Evolutionary conservation across 2,113 vertebrate genomes (phyloP), one percentile per base, ranked within the genome.

Genomic region (Callospermophilus lateralis): DNA sequence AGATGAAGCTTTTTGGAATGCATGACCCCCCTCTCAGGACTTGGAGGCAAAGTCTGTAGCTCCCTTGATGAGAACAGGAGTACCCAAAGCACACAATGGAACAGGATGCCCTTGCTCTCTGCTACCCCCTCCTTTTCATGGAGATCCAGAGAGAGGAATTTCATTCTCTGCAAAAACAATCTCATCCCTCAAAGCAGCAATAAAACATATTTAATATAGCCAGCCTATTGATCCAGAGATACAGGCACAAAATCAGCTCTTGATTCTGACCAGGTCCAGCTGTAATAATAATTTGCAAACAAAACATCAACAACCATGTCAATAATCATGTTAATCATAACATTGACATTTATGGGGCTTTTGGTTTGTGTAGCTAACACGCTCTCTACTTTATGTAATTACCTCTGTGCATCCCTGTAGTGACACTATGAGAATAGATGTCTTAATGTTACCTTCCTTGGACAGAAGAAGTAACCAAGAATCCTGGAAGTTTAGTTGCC

Each of bases 81-180:
- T 8, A 17, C 8, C 61, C 8, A 39, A 61, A 84, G 30, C n/a
- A 39, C 30, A 42, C 8, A 32, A 53, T 26, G 37, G 17, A 76
- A 19, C 19, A 68, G 8, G 45, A 6, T 51, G 39, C 8, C 16
- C 15, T 24, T 16, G 0, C 2, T 58, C 28, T 16, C 42, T 61
- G 19, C 5, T 19, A 10, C 1, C 1, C 8, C 0, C 1, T 24
- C 37, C 45, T 79, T n/a, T 4, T 19, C 9, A 19, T 16, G 30
- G 42, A 51, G 6, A 32, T 19, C 34, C 19, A 42, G 20, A 30
- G 28, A 51, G 28, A 51, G 28, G 13, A 74, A 95, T 39, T 3
- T 17, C 12, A 16, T 67, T n/a, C 51, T 80, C 37, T 26, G 16
- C 37, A 37, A 85, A 86, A 85, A 16, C 7, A 76, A 20, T 4